These are phyloP conservation scores for Notamacropus eugenii DNA, from an alignment of 2,797 vertebrate species.

Conservation along the genomic window DNA sequence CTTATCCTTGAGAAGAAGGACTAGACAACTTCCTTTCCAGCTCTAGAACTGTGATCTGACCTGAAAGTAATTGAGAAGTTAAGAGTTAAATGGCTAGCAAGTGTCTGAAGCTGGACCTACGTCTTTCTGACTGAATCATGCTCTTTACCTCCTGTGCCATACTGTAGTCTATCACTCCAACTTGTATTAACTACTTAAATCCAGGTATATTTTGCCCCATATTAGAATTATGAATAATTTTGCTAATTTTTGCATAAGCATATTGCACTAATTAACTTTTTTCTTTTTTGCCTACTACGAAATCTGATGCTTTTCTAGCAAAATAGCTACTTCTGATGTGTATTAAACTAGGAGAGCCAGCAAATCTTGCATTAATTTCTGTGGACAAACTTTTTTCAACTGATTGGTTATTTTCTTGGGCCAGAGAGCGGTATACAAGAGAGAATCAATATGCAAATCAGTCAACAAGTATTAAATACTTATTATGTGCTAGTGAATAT, in stretches of 20 bases:
- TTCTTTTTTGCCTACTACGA: background rate
- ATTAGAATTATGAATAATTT: background rate
- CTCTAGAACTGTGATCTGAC: background rate
- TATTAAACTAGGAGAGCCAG: background rate
- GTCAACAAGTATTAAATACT: background rate
- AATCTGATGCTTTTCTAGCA: conserved; percentile 4
- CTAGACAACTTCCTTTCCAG: background rate
- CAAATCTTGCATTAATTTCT: background rate
- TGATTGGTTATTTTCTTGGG: background rate
- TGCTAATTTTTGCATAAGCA: background rate
- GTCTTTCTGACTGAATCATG: background rate
- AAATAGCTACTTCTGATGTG: background rate
- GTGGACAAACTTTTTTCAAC: background rate
- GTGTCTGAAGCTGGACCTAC: background rate
- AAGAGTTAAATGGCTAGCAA: background rate
- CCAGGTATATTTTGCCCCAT: background rate
- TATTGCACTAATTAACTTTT: background rate
- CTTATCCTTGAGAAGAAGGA: background rate
- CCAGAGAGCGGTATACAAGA: background rate
- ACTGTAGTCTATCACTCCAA: background rate
- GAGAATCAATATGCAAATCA: background rate
- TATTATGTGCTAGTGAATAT: background rate
- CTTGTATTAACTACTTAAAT: background rate
- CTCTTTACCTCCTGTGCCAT: background rate
- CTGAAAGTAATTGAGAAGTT: background rate